Evolutionary conservation across 2,113 vertebrate genomes (phyloP).

Genomic region (Gavialis gangeticus): DNA sequence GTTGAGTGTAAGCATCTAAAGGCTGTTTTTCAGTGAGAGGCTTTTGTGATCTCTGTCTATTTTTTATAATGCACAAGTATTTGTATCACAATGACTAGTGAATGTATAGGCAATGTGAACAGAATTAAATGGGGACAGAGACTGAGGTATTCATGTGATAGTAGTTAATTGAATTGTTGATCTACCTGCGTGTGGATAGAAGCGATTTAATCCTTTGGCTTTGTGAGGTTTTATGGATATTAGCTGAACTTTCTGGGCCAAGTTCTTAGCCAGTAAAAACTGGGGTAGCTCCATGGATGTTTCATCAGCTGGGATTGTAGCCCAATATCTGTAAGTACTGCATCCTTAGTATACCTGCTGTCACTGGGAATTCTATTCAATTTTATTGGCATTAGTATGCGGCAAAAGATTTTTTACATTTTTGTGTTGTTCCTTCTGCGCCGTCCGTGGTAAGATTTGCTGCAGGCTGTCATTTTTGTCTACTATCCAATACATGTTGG

Average conservation of each 20-base stretch:
- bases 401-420: slow-evolving; percentile 70
- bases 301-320: not conserved
- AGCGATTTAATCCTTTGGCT: not conserved
- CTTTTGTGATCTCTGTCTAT: not conserved
- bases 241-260: not conserved
- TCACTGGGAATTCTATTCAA: slow-evolving; percentile 33
- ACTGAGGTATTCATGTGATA: not conserved
- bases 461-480: slow-evolving; percentile 83
- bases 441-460: slow-evolving; percentile 72
- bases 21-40: not conserved
- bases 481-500: slow-evolving; percentile 81
- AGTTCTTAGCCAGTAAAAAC: not conserved
- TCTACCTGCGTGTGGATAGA: not conserved
- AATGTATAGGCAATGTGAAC: not conserved
- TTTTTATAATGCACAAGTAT: not conserved
- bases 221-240: not conserved
- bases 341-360: slow-evolving; percentile 50
- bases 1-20: not conserved
- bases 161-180: not conserved
- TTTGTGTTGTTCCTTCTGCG: slow-evolving; percentile 67
- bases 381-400: slow-evolving; percentile 53
- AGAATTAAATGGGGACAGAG: not conserved
- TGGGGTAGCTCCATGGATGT: not conserved
- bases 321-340: not conserved
- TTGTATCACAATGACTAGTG: not conserved